A percentile compares a stretch with the other conserved stretches of the same genome.
Conservation (phyloP, 2,888 invertebrate genomes). For the Melanostoma mellinum region DNA sequence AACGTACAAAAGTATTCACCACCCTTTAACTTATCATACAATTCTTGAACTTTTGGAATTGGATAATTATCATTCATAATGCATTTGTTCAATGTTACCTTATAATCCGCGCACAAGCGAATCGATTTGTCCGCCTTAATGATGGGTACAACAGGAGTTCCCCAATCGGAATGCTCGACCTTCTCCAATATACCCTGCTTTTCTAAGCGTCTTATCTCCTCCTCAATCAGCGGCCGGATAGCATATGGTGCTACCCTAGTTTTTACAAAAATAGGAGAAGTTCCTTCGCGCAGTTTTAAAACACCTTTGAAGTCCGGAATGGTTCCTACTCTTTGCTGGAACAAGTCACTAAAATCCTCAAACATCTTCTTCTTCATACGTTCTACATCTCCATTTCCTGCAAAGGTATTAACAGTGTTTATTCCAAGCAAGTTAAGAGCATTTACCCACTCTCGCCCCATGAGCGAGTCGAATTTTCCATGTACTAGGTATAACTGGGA, state of each 20-base stretch:
- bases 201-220: conserved; percentile 35
- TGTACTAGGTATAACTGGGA: conserved; percentile 26
- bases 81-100: neutral
- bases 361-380: conserved; percentile 4
- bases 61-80: too few species aligned
- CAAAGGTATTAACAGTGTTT: neutral
- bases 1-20: too few species aligned
- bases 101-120: neutral
- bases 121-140: neutral
- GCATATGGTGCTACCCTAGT: conserved; percentile 18
- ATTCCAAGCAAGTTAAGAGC: neutral
- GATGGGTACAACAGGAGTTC: neutral
- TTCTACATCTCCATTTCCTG: conserved; percentile 1
- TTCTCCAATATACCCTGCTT: conserved; percentile 14
- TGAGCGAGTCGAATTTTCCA: conserved; percentile 3
- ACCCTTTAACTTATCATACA: too few species aligned
- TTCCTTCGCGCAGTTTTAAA: conserved; percentile 26
- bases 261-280: neutral
- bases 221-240: conserved; percentile 24
- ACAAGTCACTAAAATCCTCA: neutral
- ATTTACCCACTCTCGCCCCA: conserved; percentile 12
- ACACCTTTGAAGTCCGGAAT: conserved; percentile 32
- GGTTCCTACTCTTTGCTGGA: conserved; percentile 9
- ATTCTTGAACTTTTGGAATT: too few species aligned
- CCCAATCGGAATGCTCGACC: neutral